phyloP scores from a whole-genome alignment of 92 coral and sea anemone genomes.

The Plumapathes pennacea region DNA sequence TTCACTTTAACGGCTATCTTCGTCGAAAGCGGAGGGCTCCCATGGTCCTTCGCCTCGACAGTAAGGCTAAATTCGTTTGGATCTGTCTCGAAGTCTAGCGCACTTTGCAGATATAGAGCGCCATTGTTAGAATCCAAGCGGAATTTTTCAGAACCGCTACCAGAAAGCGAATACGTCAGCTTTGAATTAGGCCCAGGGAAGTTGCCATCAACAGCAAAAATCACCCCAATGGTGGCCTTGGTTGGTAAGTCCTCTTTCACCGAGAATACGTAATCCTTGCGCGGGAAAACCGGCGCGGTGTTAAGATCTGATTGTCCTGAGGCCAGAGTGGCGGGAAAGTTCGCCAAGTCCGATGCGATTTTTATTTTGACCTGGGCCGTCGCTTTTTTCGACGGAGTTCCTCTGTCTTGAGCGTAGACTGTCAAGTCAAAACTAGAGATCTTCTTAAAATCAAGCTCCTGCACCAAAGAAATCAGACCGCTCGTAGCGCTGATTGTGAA shows the following conservation, averaged over 20 bases:
- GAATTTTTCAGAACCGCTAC: conserved; percentile 20
- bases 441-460: conserved; percentile 52
- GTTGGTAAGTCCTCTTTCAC: conserved; percentile 61
- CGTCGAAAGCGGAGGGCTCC: conserved; percentile 29
- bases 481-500: conserved; percentile 64
- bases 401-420: conserved; percentile 64
- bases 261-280: conserved; percentile 40
- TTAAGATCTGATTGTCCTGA: conserved; percentile 30
- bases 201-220: conserved; percentile 45
- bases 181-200: conserved; percentile 55
- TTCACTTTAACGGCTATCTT: conserved; percentile 41
- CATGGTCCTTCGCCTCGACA: conserved; percentile 71
- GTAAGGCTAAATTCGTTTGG: conserved; percentile 21
- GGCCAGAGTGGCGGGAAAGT: conserved; percentile 39
- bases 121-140: conserved; percentile 64
- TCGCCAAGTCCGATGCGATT: conserved; percentile 41
- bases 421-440: conserved; percentile 36
- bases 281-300: conserved; percentile 52
- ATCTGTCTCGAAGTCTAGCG: conserved; percentile 43
- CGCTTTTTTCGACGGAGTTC: conserved; percentile 36
- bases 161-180: conserved; percentile 36
- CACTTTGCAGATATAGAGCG: conserved; percentile 48
- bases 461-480: conserved; percentile 52
- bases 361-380: conserved; percentile 53
- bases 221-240: conserved; percentile 38